A percentile compares a stretch with the other conserved stretches of the same genome.
phyloP scores from a whole-genome alignment of 2,113 vertebrate species.

The Labeo catla region DNA sequence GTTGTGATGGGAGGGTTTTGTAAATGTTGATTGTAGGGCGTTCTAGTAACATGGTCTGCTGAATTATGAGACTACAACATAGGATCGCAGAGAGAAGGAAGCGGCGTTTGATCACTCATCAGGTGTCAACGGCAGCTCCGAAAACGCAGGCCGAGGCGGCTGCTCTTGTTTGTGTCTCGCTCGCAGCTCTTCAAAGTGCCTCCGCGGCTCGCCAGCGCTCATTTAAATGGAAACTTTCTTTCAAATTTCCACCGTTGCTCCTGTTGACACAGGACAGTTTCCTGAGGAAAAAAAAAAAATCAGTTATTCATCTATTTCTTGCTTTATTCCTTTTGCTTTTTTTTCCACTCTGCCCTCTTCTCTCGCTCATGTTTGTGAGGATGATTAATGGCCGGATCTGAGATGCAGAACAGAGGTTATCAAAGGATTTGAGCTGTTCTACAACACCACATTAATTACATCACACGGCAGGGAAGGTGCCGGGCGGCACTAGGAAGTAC shows the following conservation, averaged over 20 bases:
- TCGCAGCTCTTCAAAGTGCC: slow-evolving; percentile 78
- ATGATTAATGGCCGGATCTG: slow-evolving; percentile 77
- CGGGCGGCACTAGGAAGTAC: slow-evolving; percentile 41
- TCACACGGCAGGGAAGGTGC: slow-evolving; percentile 58
- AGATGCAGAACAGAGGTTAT: slow-evolving; percentile 65
- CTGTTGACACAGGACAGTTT: slow-evolving; percentile 76
- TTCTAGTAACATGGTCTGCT: slow-evolving; percentile 73
- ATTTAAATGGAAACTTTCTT: slow-evolving; percentile 79
- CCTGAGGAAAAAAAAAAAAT: slow-evolving; percentile 59
- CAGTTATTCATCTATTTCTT: slow-evolving; percentile 63
- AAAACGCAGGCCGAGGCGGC: slow-evolving; percentile 76
- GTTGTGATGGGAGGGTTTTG: slow-evolving; percentile 63
- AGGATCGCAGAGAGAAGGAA: slow-evolving; percentile 71
- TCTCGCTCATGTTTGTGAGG: slow-evolving; percentile 60
- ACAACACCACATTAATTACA: slow-evolving; percentile 74
- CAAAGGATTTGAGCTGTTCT: slow-evolving; percentile 67
- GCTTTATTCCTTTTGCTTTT: slow-evolving; percentile 24
- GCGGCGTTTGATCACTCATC: slow-evolving; percentile 81
- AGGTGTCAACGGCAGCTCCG: slow-evolving; percentile 78
- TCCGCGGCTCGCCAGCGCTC: slow-evolving; percentile 72
- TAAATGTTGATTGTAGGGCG: slow-evolving; percentile 73
- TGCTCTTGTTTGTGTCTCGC: slow-evolving; percentile 75
- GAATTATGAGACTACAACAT: slow-evolving; percentile 70
- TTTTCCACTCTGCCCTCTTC: slow-evolving; percentile 43
- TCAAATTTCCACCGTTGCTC: slow-evolving; percentile 67